phyloP scores from a whole-genome alignment of 2,113 vertebrate species.

The Callospermophilus lateralis region DNA sequence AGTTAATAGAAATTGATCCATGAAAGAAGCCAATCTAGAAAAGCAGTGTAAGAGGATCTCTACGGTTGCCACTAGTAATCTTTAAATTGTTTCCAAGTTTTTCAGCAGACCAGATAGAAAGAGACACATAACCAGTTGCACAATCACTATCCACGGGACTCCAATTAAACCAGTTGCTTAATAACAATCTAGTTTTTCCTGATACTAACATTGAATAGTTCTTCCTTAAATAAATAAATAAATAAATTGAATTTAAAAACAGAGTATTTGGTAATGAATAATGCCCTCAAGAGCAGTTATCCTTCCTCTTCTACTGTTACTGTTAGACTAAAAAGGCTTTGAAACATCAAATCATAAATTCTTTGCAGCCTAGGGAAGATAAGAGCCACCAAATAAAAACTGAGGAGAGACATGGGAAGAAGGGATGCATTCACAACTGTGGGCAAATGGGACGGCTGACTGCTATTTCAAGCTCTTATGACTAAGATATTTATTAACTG shows the following conservation, averaged over 20 bases:
- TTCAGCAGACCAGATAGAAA: neutral
- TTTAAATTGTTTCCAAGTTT: neutral
- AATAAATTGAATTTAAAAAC: too few species aligned
- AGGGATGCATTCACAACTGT: neutral
- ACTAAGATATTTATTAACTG: constrained; percentile 12
- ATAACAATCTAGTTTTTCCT: neutral
- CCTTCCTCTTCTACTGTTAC: neutral
- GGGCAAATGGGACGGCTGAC: too few species aligned
- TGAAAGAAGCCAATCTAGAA: neutral
- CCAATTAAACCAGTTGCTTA: neutral
- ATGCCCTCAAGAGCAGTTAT: neutral
- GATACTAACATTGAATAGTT: neutral
- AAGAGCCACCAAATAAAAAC: neutral
- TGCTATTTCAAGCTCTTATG: neutral
- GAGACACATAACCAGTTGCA: neutral
- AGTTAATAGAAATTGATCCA: neutral
- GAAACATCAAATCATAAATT: constrained; percentile 4
- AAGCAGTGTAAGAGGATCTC: neutral
- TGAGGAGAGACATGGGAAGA: neutral
- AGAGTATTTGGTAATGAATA: neutral
- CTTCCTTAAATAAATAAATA: too few species aligned
- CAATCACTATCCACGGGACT: neutral
- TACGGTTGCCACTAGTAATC: neutral
- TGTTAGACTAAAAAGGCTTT: neutral
- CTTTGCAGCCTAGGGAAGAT: neutral